Evolutionary conservation across 2,113 vertebrate genomes (phyloP), one percentile per base, ranked within the genome.

Genomic region (Galeopterus variegatus): DNA sequence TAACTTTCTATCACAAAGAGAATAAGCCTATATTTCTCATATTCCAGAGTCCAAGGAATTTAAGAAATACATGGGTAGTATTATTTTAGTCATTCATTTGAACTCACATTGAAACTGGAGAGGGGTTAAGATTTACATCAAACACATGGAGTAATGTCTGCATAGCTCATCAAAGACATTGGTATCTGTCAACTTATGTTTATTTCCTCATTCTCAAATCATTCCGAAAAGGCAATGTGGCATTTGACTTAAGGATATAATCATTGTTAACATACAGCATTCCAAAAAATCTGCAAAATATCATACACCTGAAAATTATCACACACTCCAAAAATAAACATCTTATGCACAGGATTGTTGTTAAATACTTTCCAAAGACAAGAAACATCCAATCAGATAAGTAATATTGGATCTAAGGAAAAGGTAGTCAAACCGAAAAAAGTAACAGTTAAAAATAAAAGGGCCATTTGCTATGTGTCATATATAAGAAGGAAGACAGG

Each of bases 361-460:
- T 48, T 89, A 65, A 64, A 31, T 48, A 45, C 36, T 73, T 93
- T 64, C 64, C 21, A 82, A 93, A 91, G 5, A 60, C 8, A 41
- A 24, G 54, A 6, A 12, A 76, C 17, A 60, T 31, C 0, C 67
- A 81, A 54, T 60, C 12, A 69, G 18, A 36, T 70, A 88, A 82
- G 12, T 88, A 75, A 70, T 48, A 56, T 31, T 33, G 26, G 2
- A 65, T 1, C 45, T 88, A 83, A 89, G 10, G 5, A 31, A 93
- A 89, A 94, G 3, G 8, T 72, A n/a, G 26, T 90, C 36, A 85
- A 60, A 79, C 86, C 88, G 54, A 89, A 83, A 70, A 90, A 6
- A 48, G 41, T 24, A 89, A 83, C 4, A 95, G 62, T 73, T 94
- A 89, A 94, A 90, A 91, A 45, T 48, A 8, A 87, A 94, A 93